phyloP scores from a whole-genome alignment of 2,888 invertebrate species.

The Pachydiplax longipennis region DNA sequence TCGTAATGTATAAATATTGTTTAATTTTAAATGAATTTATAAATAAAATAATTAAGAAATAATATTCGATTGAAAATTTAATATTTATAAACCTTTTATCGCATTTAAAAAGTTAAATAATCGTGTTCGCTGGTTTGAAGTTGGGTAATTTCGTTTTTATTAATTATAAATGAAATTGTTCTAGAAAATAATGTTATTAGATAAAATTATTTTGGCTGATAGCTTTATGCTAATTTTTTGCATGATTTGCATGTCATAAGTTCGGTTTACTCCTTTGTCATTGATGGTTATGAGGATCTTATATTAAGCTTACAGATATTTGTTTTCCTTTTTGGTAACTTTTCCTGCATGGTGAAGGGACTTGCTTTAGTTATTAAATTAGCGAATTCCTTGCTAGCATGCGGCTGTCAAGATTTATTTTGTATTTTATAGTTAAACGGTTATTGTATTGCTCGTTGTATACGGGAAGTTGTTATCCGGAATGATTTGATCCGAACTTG shows the following conservation, averaged over 20 bases:
- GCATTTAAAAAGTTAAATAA: not conserved
- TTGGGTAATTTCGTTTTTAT: not conserved
- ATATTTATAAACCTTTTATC: not conserved
- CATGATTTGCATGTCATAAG: conserved; percentile 26
- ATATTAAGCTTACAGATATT: not conserved
- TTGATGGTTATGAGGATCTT: conserved; percentile 29
- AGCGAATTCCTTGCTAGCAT: conserved; percentile 1
- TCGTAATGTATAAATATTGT: not conserved
- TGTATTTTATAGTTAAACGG: not conserved
- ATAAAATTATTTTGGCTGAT: not conserved
- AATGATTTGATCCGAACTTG: not conserved
- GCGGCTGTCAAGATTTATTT: conserved; percentile 9
- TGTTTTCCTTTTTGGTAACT: conserved; percentile 5
- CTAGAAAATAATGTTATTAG: not conserved
- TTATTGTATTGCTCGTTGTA: not conserved
- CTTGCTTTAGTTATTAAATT: not conserved
- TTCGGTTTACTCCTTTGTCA: conserved; percentile 1
- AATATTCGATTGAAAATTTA: not conserved
- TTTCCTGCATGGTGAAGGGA: conserved; percentile 43
- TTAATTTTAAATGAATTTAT: not conserved
- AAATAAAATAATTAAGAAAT: not conserved
- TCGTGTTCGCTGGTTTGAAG: not conserved
- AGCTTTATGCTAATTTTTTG: conserved; percentile 16
- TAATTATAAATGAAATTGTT: not conserved
- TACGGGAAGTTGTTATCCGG: not conserved